Evolutionary conservation across 2,888 invertebrate genomes (phyloP), one percentile per base, ranked within the genome.

Genomic region (Harpalus rubripes): DNA sequence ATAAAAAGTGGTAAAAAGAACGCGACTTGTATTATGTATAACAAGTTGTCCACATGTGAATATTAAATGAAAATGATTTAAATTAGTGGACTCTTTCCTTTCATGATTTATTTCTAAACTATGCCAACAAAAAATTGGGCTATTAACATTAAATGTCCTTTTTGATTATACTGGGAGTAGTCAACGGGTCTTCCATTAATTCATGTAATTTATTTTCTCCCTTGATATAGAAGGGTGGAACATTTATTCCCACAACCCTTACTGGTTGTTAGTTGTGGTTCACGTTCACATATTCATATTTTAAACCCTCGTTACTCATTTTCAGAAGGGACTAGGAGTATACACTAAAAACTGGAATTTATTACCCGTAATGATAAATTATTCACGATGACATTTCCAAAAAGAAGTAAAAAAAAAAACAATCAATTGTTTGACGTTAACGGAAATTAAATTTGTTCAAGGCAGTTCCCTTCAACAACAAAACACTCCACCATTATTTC

Each of bases 261-360:
- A 16, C 59, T 16, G 59, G 15, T 32, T 32, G 32, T 32, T 22
- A 3, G 22, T 3, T 15, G n/a, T 1, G n/a, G n/a, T n/a, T n/a
- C n/a, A n/a, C 7, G 16, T 16, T 59, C 59, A 16, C 18, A 16
- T 16, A 59, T 59, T 59, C 15, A 59, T 59, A 59, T 59, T 59
- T 18, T 12, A 63, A 63, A 12, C 26, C 63, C 63, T 63, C 12
- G 26, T 63, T 63, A 63, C 12, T 63, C 63, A 63, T 63, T 63
- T 59, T 59, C 8, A 18, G 63, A 63, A 10, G 63, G 63, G 18
- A 6, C 22, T 10, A 63, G 10, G 18, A 63, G 2, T 63, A 22
- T 26, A 63, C 26, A 22, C 63, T 12, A 63, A 18, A 63, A 18
- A 26, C 26, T 63, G 5, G 12, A 63, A 63, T 22, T 63, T 63